phyloP scores from a whole-genome alignment of 2,797 vertebrate genomes.

The Gymnocypris eckloni region DNA sequence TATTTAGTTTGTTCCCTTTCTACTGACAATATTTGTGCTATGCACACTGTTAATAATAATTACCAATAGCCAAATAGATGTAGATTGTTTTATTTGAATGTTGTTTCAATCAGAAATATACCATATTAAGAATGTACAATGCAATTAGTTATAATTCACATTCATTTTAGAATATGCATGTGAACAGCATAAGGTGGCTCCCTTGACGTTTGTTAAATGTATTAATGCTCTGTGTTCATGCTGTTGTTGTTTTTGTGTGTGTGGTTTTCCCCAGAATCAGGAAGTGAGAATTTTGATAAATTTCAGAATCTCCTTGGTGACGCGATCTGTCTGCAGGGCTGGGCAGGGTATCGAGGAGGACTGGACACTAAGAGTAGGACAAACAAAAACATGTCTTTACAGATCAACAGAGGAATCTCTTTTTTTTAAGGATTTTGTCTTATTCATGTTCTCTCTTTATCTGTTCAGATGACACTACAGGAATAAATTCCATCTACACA shows the following conservation, averaged over 20 bases:
- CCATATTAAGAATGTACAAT: not conserved
- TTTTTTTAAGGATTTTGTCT: not conserved
- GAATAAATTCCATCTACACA: slow-evolving; percentile 93
- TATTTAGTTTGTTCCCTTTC: not conserved
- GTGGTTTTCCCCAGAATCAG: slow-evolving; percentile 80
- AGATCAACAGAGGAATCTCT: not conserved
- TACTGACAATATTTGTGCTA: not conserved
- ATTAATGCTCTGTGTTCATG: not conserved
- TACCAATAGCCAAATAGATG: not conserved
- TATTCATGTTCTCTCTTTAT: not conserved
- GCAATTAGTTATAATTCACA: not conserved
- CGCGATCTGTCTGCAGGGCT: slow-evolving; percentile 90
- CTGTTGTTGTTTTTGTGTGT: not conserved
- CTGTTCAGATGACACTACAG: slow-evolving; percentile 92
- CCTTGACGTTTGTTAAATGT: not conserved
- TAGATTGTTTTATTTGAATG: not conserved
- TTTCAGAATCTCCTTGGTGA: slow-evolving; percentile 93
- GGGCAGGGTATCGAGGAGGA: slow-evolving; percentile 96
- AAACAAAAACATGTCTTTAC: not conserved
- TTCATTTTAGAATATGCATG: not conserved
- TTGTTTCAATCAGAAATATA: not conserved
- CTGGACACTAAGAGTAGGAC: slow-evolving; percentile 96
- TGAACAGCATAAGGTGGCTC: not conserved
- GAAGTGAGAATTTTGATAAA: slow-evolving; percentile 93
- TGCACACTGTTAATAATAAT: not conserved